Evolutionary conservation across 2,888 invertebrate genomes (phyloP).

Genomic region (Periphyllus acericola): DNA sequence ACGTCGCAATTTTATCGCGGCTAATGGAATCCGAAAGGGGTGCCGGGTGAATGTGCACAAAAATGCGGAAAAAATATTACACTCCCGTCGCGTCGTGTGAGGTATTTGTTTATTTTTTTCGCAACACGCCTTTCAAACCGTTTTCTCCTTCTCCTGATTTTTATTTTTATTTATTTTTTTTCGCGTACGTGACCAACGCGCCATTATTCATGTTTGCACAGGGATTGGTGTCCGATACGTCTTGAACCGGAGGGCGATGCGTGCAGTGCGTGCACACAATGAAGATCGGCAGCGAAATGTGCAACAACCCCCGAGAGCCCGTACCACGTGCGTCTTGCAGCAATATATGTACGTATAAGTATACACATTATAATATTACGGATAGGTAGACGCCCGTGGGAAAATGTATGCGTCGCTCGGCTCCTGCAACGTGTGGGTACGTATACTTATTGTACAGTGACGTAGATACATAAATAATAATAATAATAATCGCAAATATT

Average conservation of each 20-base stretch:
- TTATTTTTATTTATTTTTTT: not conserved
- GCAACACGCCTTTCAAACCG: constrained; percentile 36
- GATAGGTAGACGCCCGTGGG: no score
- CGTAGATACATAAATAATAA: no score
- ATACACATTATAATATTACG: no score
- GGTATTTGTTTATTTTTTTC: constrained; percentile 53
- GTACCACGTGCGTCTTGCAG: not conserved
- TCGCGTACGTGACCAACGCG: constrained; percentile 50
- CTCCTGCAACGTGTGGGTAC: no score
- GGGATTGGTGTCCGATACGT: constrained; percentile 5
- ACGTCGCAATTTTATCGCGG: no score
- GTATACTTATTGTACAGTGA: no score
- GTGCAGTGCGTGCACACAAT: not conserved
- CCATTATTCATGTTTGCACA: constrained; percentile 52
- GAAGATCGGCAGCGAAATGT: not conserved
- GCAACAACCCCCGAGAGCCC: constrained; percentile 2
- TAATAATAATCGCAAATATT: no score
- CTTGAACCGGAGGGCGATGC: not conserved
- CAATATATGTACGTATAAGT: no score
- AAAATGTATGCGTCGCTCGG: no score
- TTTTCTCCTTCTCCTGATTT: not conserved
- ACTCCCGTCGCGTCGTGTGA: constrained; percentile 53
- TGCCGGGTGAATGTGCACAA: constrained; percentile 22
- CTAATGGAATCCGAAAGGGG: constrained; percentile 17
- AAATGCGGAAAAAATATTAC: constrained; percentile 19